Evolutionary conservation across 2,113 vertebrate species (phyloP), one percentile per base, ranked within the genome.

Genomic region (Pygoscelis adeliae): DNA sequence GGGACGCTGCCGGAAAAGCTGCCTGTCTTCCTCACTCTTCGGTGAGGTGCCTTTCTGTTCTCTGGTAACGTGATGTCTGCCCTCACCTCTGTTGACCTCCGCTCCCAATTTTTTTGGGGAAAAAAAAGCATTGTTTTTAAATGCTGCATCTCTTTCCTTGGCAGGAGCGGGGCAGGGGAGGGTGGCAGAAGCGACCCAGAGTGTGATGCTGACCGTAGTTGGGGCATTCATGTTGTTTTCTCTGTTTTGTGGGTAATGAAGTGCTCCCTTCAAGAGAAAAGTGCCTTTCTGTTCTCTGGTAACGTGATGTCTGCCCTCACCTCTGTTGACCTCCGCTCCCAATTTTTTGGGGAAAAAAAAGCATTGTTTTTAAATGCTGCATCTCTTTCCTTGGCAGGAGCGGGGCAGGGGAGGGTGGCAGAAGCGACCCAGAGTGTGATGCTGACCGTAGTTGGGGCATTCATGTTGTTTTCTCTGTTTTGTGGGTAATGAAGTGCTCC

Each of bases 21-120:
- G 63, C 52, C 72, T 0, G 0, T 73, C 76, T 65, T 61, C 40
- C 58, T 59, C 14, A 2, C n/a, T 19, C 55, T 65, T 53, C 0
- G 0, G 16, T 30, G 23, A 30, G 80, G 32, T 71, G 77, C 65
- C 32, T 15, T 63, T 71, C 55, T 87, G 7, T 32, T 77, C 66
- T 25, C 59, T 77, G 49, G 15, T 50, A 32, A 0, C 1, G 6
- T 27, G 27, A 2, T 29, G 46, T 53, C 30, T 90, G 71, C 63
- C 58, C 63, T 92, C 3, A 3, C 62, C 86, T 88, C 73, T 25
- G 25, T 4, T 80, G 42, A 72, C 55, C 70, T 42, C 50, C 67
- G 17, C n/a, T 90, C 53, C 61, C 13, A 8, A 11, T 66, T 78
- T 38, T 47, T 71, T 71, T 36, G 34, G 58, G 32, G 53, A 11